Percentiles rank a stretch among this genome's conserved stretches.
These are phyloP conservation scores for Dysdera silvatica DNA, from an alignment of 1,140 invertebrate genomes.

Conservation along the genomic window DNA sequence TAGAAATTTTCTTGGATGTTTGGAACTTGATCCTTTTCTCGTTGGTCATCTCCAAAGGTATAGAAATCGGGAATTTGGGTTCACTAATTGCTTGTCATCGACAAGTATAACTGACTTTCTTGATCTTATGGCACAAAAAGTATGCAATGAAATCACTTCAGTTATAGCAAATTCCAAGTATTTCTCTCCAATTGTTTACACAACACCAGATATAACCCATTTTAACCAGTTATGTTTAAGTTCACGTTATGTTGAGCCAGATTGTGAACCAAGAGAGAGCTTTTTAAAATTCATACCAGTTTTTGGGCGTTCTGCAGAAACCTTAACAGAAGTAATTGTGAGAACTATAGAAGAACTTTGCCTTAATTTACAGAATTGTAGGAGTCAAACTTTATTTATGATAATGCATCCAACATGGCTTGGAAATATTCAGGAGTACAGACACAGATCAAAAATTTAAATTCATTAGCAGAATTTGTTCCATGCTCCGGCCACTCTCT, in stretches of 20 bases:
- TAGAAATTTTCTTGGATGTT: conserved; percentile 29
- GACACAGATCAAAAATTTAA: neutral
- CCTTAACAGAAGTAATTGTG: neutral
- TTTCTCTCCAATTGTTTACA: conserved; percentile 1
- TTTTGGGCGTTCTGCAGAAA: neutral
- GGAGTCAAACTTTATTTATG: conserved; percentile 4
- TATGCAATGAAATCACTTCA: neutral
- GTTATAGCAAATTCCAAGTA: conserved; percentile 6
- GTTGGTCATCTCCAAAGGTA: no score
- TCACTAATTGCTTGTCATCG: conserved; percentile 9
- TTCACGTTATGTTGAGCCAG: neutral
- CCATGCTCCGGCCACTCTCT: conserved; percentile 1
- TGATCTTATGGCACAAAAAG: conserved; percentile 3
- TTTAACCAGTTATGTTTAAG: conserved; percentile 4
- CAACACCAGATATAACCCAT: conserved; percentile 6
- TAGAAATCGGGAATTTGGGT: conserved; percentile 16
- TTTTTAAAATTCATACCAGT: neutral
- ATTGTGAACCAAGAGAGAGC: no score
- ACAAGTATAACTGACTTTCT: conserved; percentile 7
- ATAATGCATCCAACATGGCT: neutral
- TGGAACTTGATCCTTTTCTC: no score
- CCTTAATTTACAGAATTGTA: neutral
- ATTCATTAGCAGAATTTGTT: neutral
- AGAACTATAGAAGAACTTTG: neutral
- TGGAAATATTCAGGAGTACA: neutral